Conservation (phyloP, 2,888 invertebrate genomes). For the Cyrtodaria siliqua region DNA sequence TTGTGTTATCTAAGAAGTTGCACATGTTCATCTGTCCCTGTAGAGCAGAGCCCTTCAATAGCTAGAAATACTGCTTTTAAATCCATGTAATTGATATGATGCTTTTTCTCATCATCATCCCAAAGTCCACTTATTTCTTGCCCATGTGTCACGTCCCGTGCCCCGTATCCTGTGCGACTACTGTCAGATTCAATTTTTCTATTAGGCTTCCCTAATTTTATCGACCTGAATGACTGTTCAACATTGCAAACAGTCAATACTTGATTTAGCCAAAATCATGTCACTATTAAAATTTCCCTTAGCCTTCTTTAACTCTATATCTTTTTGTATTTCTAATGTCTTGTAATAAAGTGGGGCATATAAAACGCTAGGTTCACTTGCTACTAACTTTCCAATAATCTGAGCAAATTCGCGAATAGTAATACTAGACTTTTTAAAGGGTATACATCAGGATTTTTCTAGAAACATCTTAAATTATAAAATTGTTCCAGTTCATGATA, state of each 20-base stretch:
- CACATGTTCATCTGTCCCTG: slow-evolving; percentile 13
- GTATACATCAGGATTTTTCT: too few species aligned
- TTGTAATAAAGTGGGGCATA: slow-evolving; percentile 48
- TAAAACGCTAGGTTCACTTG: slow-evolving; percentile 36
- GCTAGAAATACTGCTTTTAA: slow-evolving; percentile 31
- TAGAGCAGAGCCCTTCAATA: background rate
- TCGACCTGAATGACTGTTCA: slow-evolving; percentile 12
- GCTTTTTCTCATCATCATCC: slow-evolving; percentile 7
- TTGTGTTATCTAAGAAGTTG: slow-evolving; percentile 30
- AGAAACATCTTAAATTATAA: too few species aligned
- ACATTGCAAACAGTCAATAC: slow-evolving; percentile 5
- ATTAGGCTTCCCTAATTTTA: background rate
- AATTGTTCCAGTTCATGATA: too few species aligned
- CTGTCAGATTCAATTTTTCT: slow-evolving; percentile 25
- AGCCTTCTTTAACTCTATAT: slow-evolving; percentile 17
- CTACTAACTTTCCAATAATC: slow-evolving; percentile 47
- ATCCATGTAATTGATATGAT: slow-evolving; percentile 37
- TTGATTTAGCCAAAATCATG: slow-evolving; percentile 25
- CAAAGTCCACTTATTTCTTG: slow-evolving; percentile 18
- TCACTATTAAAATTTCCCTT: slow-evolving; percentile 42
- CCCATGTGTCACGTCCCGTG: background rate
- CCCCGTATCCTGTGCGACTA: slow-evolving; percentile 26
- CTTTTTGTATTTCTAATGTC: slow-evolving; percentile 39
- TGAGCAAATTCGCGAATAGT: background rate
- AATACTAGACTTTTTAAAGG: too few species aligned